A percentile compares a stretch with the other conserved stretches of the same genome.
Evolutionary conservation across 2,113 vertebrate genomes (phyloP).

Genomic region (Eulacestoma nigropectus): DNA sequence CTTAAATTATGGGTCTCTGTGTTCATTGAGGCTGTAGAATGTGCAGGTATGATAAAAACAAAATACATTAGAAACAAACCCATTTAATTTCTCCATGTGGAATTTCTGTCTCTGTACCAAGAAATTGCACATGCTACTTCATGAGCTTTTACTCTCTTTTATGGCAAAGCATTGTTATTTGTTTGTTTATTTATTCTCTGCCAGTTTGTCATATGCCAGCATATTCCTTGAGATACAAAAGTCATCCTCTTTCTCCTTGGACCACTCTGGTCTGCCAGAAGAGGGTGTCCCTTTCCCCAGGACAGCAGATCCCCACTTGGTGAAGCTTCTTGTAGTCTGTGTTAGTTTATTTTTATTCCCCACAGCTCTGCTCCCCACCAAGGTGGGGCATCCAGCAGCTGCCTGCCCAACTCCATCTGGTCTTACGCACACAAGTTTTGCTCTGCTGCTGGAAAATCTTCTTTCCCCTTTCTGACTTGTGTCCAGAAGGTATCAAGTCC

Average conservation of each 20-base stretch:
- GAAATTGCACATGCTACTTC: rapidly evolving
- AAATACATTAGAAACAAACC: rapidly evolving
- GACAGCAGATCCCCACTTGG: neutral
- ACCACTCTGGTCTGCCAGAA: neutral
- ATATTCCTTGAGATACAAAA: neutral
- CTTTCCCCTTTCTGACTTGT: neutral
- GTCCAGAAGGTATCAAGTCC: neutral
- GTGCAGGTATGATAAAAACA: neutral
- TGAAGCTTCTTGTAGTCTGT: neutral
- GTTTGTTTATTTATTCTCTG: neutral
- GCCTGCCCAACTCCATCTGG: neutral
- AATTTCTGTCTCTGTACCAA: neutral
- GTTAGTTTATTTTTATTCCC: neutral
- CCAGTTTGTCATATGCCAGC: rapidly evolving
- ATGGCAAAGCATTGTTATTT: neutral
- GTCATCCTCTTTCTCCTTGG: neutral
- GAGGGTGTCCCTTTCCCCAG: neutral
- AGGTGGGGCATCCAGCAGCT: neutral
- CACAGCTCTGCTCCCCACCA: neutral
- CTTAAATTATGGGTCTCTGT: neutral
- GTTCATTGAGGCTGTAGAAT: neutral
- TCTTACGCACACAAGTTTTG: neutral
- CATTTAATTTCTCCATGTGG: rapidly evolving
- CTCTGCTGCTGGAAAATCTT: neutral
- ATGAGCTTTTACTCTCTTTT: neutral